Evolutionary conservation across 2,888 invertebrate genomes (phyloP).

Genomic region (Tetranychus truncatus): DNA sequence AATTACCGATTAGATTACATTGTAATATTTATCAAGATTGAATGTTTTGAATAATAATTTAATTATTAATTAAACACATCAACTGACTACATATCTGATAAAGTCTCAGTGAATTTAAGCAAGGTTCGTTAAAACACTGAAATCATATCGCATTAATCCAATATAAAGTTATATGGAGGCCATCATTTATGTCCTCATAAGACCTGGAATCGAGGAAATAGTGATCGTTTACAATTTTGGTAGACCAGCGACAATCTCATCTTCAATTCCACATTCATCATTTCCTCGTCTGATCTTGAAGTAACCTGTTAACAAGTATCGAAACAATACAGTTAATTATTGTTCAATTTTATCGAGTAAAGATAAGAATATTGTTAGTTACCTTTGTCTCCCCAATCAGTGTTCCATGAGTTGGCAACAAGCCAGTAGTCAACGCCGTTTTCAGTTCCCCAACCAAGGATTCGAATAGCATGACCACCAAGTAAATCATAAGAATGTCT

Average conservation of each 20-base stretch:
- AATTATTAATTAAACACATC: no score
- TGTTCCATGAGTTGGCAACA: slow-evolving; percentile 80
- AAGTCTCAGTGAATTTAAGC: no score
- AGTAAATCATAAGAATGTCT: not conserved
- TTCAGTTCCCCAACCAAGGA: slow-evolving; percentile 74
- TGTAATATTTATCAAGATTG: no score
- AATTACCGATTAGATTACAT: no score
- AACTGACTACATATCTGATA: no score
- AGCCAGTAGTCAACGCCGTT: slow-evolving; percentile 64
- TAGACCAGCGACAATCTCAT: slow-evolving; percentile 31
- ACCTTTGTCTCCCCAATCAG: slow-evolving; percentile 53
- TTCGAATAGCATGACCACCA: slow-evolving; percentile 60
- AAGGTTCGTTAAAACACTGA: no score
- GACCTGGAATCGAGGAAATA: no score
- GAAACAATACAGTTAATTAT: not conserved
- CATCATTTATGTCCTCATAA: no score
- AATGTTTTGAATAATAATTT: no score
- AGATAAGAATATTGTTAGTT: not conserved
- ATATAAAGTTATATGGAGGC: no score
- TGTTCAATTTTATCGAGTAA: not conserved
- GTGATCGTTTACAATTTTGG: slow-evolving; percentile 19
- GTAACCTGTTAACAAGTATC: slow-evolving; percentile 17
- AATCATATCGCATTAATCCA: no score
- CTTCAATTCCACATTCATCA: slow-evolving; percentile 39
- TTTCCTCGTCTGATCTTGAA: slow-evolving; percentile 26